Percentiles rank a stretch among this genome's conserved stretches.
These are phyloP conservation scores for Aproaerema taeniolella DNA, from an alignment of 2,888 invertebrate genomes.

Conservation along the genomic window DNA sequence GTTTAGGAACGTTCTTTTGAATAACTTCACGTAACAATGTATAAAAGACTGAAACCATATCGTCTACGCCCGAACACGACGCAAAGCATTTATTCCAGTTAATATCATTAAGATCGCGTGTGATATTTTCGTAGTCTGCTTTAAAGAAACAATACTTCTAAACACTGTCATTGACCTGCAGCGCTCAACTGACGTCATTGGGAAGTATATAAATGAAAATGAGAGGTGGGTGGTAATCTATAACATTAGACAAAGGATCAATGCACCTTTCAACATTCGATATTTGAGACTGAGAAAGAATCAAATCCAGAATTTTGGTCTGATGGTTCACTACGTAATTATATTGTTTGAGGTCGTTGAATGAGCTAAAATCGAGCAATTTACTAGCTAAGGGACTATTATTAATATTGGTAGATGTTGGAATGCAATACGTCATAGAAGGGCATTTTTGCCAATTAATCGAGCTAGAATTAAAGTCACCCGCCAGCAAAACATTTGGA, in stretches of 20 bases:
- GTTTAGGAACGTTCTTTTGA: slow-evolving; percentile 4
- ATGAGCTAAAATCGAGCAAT: neutral
- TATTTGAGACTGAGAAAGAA: neutral
- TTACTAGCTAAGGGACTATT: neutral
- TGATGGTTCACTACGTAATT: neutral
- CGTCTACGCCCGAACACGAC: neutral
- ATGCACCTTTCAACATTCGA: too few relatives aligned
- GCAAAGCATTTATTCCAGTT: neutral
- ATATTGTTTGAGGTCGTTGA: neutral
- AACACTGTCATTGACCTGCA: neutral
- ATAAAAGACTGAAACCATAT: slow-evolving; percentile 4
- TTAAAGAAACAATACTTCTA: slow-evolving; percentile 11
- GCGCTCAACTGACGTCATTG: neutral
- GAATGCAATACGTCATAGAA: neutral
- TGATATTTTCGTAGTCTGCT: slow-evolving; percentile 14
- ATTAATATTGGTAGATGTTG: neutral
- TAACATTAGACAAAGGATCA: neutral
- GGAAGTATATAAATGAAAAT: neutral
- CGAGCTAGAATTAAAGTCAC: neutral
- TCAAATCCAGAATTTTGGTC: neutral
- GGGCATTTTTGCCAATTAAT: neutral
- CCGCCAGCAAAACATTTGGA: neutral
- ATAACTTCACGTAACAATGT: neutral
- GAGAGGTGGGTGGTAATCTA: neutral
- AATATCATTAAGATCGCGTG: slow-evolving; percentile 2